Evolutionary conservation across 2,797 vertebrate genomes (phyloP).

Genomic region (Anolis apletophallus): DNA sequence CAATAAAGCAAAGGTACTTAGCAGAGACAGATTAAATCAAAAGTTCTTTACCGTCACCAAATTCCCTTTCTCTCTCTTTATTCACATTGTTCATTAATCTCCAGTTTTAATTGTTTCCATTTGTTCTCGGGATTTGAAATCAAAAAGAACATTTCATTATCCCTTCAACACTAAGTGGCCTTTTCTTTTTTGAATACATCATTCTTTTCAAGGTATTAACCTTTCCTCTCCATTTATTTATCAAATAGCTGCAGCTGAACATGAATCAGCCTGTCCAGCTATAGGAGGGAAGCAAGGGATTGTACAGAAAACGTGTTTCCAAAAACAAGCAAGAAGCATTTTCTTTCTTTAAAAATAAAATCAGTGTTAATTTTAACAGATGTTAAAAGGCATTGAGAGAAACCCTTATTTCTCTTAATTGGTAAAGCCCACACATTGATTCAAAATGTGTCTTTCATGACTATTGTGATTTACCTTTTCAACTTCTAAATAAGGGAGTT

Average conservation of each 20-base stretch:
- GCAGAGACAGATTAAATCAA: conserved; percentile 15
- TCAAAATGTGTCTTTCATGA: background rate
- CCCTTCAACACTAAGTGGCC: background rate
- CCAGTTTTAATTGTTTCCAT: conserved; percentile 2
- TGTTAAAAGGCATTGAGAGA: background rate
- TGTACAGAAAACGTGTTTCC: background rate
- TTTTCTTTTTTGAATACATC: background rate
- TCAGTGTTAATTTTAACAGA: background rate
- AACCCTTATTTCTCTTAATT: background rate
- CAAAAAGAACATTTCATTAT: background rate
- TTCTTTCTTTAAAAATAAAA: too few relatives aligned
- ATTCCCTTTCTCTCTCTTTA: background rate
- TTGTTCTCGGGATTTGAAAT: conserved; percentile 1
- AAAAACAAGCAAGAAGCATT: background rate
- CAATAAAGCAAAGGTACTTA: conserved; percentile 15
- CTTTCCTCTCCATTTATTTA: background rate
- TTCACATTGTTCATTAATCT: conserved; percentile 14
- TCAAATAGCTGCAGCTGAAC: background rate
- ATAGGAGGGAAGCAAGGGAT: background rate
- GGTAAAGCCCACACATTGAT: background rate
- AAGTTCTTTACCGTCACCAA: background rate
- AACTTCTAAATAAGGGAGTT: background rate
- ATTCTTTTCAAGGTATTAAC: conserved; percentile 20
- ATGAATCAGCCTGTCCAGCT: background rate
- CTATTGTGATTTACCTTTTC: background rate